Base-by-base conservation (phyloP, 2,113 vertebrate species). In the Rhipidura dahli region DNA sequence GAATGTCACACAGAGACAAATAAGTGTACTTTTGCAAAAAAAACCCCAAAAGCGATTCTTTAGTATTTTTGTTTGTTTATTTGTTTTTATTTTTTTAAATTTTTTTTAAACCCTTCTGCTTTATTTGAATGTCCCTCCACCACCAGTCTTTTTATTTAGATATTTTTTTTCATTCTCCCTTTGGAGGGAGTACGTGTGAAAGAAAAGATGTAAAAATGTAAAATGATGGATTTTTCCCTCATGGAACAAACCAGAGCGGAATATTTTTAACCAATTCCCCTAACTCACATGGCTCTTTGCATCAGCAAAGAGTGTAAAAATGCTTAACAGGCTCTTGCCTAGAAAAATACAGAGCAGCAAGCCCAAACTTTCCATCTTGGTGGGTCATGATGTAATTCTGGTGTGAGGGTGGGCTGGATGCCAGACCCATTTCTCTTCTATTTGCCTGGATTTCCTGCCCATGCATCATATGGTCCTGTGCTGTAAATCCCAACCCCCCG, bases 221-320 rank as follows among this genome's bases (percentile, higher is more conserved):
- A 87, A 82, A 78, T 71, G 12, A 68, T 82, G 39, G 60, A 47
- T 71, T 89, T 91, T 94, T 85, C 49, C 31, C 49, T 80, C 28
- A 45, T 42, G 63, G 79, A 85, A 71, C 66, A 86, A 94, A 60
- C 12, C 17, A 69, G 82, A 90, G 39, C 22, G 88, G 78, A 60
- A 40, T 21, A 66, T 83, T 97, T 92, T 90, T 87, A 90, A 83
- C n/a, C 53, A 64, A 53, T 79, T 90, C 56, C 71, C 78, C 28
- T 72, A 73, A 57, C 28, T 83, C 80, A 57, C 37, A 33, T 12
- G 21, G 27, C 45, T 93, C 61, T 72, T 80, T 80, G 45, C 57
- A 72, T 57, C 83, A 72, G 65, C 40, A 89, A 73, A 63, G 69
- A 75, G 72, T 93, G 77, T 61, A 89, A 91, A 95, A 97, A 76